Base-by-base conservation (phyloP, 2,888 invertebrate genomes). In the Sphaerophoria taeniata region DNA sequence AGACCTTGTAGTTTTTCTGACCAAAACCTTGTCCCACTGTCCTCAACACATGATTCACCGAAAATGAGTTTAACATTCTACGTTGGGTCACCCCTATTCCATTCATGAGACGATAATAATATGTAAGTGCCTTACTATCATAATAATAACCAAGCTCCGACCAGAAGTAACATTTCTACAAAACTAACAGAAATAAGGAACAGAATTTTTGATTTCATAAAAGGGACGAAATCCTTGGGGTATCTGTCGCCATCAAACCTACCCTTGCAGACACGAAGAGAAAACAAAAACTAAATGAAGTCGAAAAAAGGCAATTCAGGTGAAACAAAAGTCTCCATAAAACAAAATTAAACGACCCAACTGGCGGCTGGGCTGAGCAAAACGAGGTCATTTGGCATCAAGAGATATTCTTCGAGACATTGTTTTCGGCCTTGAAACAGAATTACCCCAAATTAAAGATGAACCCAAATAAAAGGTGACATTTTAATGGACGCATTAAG, bases 401-500 rank as follows among this genome's bases (percentile, higher is more conserved):
- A 77, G 49, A 69, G 67, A 77, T 73, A 51, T 51, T 49, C 47
- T 14, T 4, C 9, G 36, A 60, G 33, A 49, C 67, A 55, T 39
- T 63, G 4, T 16, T 36, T 36, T 39, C 53, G 53, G 51, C 12
- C 34, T 51, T 51, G 45, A 65, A 33, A 33, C 7, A 65, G 39
- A 43, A 47, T 31, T 45, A 31, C 4, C n/a, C n/a, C n/a, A 63
- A 63, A 47, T 47, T 63, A 45, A n/a, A 63, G 16, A 11, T 33
- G 61, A 63, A 4, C 72, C 45, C 14, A 65, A 63, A 70, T 63
- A 45, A 74, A 63, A 83, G 73, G 73, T 70, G 83, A 70, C 83
- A 53, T 71, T 84, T 75, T 75, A 78, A 78, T 84, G 74, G 83
- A 47, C 71, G 79, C 69, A 65, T 70, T 74, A 74, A 73, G 77